Percentiles rank a stretch among this genome's conserved stretches.
Evolutionary conservation across 2,888 invertebrate genomes (phyloP).

Genomic region (Drosophila barbarae): DNA sequence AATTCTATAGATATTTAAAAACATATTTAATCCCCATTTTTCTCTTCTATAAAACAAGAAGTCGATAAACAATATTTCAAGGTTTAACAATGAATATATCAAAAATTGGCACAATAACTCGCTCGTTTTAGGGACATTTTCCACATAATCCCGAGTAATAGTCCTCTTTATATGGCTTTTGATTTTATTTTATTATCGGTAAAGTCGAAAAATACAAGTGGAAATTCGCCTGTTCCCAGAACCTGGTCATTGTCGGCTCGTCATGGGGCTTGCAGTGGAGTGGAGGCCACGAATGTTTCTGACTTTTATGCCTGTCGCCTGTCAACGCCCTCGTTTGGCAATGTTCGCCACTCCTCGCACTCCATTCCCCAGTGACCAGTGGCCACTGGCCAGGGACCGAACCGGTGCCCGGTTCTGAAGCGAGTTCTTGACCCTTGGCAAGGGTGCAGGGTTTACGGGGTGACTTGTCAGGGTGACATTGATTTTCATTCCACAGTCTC

Average conservation of each 20-base stretch:
- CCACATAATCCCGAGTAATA: not conserved
- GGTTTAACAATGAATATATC: not conserved
- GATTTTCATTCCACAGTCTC: slow-evolving; percentile 56
- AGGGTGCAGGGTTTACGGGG: not conserved
- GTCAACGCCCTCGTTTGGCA: slow-evolving; percentile 21
- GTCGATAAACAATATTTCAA: not conserved
- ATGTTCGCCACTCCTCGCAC: slow-evolving; percentile 1
- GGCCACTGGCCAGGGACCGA: not conserved
- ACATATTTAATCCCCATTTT: no score
- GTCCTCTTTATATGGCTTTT: not conserved
- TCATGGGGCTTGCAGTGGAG: slow-evolving; percentile 1
- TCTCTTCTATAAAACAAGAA: no score
- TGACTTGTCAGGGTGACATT: slow-evolving; percentile 61
- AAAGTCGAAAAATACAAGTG: not conserved
- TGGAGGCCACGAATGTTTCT: slow-evolving; percentile 27
- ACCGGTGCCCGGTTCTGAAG: not conserved
- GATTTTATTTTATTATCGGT: not conserved
- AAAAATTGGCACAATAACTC: not conserved
- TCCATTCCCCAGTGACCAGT: slow-evolving; percentile 9
- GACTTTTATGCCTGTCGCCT: slow-evolving; percentile 44
- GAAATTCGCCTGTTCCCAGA: not conserved
- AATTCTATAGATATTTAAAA: no score
- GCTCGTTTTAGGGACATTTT: not conserved
- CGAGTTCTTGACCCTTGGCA: slow-evolving; percentile 16
- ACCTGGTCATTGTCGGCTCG: slow-evolving; percentile 39